A percentile compares a stretch with the other conserved stretches of the same genome.
These are phyloP conservation scores for Plebejus melissa DNA, from an alignment of 2,888 invertebrate genomes.

Conservation along the genomic window DNA sequence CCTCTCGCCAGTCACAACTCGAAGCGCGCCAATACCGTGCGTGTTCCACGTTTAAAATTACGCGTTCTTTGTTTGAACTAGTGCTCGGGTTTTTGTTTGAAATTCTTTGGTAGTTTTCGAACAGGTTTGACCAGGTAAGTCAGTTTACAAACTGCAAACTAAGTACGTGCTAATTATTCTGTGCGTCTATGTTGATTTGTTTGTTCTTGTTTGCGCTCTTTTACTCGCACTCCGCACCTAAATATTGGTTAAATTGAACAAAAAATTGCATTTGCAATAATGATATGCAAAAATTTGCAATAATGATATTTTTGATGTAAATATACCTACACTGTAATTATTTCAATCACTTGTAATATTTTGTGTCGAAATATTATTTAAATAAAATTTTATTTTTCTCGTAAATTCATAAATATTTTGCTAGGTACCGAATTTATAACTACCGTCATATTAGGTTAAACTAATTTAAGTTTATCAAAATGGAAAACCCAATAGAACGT, in stretches of 20 bases:
- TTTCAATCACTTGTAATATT: neutral
- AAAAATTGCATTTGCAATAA: neutral
- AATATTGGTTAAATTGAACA: neutral
- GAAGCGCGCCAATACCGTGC: constrained; percentile 30
- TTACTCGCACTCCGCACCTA: neutral
- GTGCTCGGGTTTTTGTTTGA: constrained; percentile 26
- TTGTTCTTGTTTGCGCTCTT: neutral
- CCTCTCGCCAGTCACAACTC: constrained; percentile 32
- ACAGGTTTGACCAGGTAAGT: constrained; percentile 28
- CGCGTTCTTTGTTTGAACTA: constrained; percentile 28
- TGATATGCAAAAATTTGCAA: too few species aligned
- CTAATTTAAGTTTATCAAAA: neutral
- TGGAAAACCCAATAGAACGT: neutral
- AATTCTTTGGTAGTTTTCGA: constrained; percentile 12
- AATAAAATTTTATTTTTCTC: neutral
- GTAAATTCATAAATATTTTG: neutral
- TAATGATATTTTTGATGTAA: neutral
- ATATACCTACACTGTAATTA: neutral
- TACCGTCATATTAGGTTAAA: neutral
- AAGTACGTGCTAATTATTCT: neutral
- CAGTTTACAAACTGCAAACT: neutral
- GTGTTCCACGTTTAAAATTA: constrained; percentile 25
- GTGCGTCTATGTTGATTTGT: neutral
- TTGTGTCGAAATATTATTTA: neutral
- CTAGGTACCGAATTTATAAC: neutral